Conservation (phyloP, 2,797 vertebrate genomes). For the Spatula clypeata region DNA sequence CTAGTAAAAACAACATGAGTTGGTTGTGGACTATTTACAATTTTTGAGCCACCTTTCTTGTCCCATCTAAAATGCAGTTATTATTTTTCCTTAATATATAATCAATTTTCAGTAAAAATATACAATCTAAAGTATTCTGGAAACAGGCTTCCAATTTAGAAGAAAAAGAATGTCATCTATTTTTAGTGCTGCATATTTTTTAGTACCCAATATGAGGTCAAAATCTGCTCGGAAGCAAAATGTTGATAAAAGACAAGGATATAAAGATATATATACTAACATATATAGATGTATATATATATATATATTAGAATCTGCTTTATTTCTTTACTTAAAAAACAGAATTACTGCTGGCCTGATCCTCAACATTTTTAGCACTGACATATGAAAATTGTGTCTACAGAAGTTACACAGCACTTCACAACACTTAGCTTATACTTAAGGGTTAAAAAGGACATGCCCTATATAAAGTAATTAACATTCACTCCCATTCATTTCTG, state of each 20-base stretch:
- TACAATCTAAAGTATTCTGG: not conserved
- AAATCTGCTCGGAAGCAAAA: not conserved
- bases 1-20: constrained; percentile 45
- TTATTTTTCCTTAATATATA: constrained; percentile 9
- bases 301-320: not conserved
- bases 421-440: not conserved
- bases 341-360: not conserved
- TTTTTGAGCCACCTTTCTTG: not conserved
- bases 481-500: too few relatives aligned
- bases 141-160: not conserved
- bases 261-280: not conserved
- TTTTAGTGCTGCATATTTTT: constrained; percentile 57
- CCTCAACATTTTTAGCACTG: not conserved
- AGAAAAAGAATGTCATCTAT: constrained; percentile 4
- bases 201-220: not conserved
- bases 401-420: not conserved
- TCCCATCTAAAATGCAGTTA: not conserved
- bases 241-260: not conserved
- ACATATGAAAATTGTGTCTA: not conserved
- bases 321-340: constrained; percentile 34
- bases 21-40: not conserved
- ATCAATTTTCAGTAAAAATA: constrained; percentile 3
- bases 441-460: not conserved
- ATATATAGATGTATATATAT: constrained; percentile 12
- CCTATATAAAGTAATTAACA: not conserved